These are phyloP conservation scores for Cantharis nigra DNA, from an alignment of 2,888 invertebrate genomes.

Conservation along the genomic window DNA sequence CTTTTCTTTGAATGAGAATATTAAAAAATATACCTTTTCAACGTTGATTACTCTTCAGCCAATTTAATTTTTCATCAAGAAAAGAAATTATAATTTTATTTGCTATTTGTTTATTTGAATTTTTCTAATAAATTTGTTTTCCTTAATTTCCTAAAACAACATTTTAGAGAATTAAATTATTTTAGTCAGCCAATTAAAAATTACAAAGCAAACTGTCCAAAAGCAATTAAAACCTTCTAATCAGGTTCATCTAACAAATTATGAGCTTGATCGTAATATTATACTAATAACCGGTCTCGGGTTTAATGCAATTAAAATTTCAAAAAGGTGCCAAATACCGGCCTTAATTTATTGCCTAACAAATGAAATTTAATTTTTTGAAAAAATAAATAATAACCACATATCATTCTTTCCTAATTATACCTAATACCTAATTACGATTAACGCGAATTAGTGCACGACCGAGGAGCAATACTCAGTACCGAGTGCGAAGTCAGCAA, in stretches of 20 bases:
- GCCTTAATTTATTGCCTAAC: no score
- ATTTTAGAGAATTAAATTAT: not conserved
- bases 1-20: conserved; percentile 16
- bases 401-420: no score
- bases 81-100: not conserved
- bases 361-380: no score
- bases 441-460: no score
- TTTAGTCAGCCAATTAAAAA: not conserved
- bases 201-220: not conserved
- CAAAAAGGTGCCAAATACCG: not conserved
- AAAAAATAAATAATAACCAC: no score
- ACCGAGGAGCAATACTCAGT: no score
- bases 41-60: not conserved
- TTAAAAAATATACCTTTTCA: not conserved
- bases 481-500: no score
- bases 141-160: not conserved
- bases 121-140: not conserved
- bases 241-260: not conserved
- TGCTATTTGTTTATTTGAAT: not conserved
- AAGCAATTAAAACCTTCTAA: not conserved
- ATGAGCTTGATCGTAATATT: not conserved
- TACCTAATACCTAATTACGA: no score
- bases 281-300: not conserved
- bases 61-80: not conserved
- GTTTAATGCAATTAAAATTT: not conserved